Base-by-base conservation (phyloP, 2,888 invertebrate genomes). In the Eupsilia transversa region DNA sequence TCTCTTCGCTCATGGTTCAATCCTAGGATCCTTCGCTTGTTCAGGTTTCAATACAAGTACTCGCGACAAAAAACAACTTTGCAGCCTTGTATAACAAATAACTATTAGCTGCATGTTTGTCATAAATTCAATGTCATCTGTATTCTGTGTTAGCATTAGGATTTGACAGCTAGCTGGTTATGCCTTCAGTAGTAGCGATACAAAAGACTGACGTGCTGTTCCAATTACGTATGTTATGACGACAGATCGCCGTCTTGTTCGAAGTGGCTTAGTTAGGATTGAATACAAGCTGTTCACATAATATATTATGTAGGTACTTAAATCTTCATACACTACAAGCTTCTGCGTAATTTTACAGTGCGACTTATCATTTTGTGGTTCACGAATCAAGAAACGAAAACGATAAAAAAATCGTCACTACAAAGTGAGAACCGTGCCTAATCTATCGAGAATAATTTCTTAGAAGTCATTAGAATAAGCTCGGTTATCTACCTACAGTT, bases 381-480 rank as follows among this genome's bases (percentile, higher is more conserved):
- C 56, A 23, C 27, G 27, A 56, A 23, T 4, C 20, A 14, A 54
- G 17, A 20, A 54, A 27, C 14, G 54, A 27, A 2, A 17, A 38
- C 23, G 23, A 33, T 5, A 27, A 35, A 67, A 57, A 20, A 14
- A 30, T 27, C 23, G n/a, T 17, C 4, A n/a, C 54, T 35, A 43
- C n/a, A 54, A 20, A 7, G 43, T 38, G n/a, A 30, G 10, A 6
- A 30, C 20, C 20, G 7, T 9, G n/a, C 20, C 14, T 49, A 38
- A 63, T 54, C 14, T 23, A 14, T 12, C n/a, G n/a, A 52, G 52
- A 52, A 52, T 17, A 20, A 43, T 49, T 66, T 69, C 69, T 72
- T 54, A 38, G 69, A 66, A 79, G 33, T 59, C 9, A 69, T 72
- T 65, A 67, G 17, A 73, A 46, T 77, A 71, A 66, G 35, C 72